These are phyloP conservation scores for Cololabis saira DNA, from an alignment of 2,113 vertebrate genomes.

Conservation along the genomic window DNA sequence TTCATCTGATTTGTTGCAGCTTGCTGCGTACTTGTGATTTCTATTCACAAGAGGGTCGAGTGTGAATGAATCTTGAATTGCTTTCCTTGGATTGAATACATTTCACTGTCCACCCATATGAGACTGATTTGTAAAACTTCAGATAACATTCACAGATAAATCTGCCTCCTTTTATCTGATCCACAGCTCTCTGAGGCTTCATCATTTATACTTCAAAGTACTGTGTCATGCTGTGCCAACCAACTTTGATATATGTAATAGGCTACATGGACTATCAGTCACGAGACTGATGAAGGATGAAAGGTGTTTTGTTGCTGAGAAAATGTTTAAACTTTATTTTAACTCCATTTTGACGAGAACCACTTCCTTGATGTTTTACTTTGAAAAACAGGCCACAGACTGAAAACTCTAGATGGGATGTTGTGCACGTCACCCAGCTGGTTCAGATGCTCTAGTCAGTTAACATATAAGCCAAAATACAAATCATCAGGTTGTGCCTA, in stretches of 20 bases:
- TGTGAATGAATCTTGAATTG: slow-evolving; percentile 2
- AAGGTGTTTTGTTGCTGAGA: too few relatives aligned
- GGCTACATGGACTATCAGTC: too few relatives aligned
- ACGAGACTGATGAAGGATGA: too few relatives aligned
- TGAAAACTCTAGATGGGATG: too few relatives aligned
- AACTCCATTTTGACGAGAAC: too few relatives aligned
- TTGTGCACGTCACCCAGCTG: too few relatives aligned
- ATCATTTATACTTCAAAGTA: slow-evolving; percentile 23
- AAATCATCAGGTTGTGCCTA: too few relatives aligned
- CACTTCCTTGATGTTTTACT: too few relatives aligned
- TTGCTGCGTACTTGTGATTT: slow-evolving; percentile 11
- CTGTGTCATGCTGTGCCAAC: slow-evolving; percentile 4
- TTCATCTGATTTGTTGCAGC: slow-evolving; percentile 9
- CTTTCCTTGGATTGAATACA: slow-evolving; percentile 13
- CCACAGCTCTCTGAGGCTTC: slow-evolving; percentile 1
- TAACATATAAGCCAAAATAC: too few relatives aligned
- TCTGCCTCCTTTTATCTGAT: slow-evolving; percentile 17
- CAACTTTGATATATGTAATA: neutral
- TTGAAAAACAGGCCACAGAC: too few relatives aligned
- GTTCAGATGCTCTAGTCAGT: too few relatives aligned
- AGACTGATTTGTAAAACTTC: slow-evolving; percentile 18
- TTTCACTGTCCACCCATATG: slow-evolving; percentile 3
- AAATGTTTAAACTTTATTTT: too few relatives aligned
- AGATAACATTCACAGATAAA: slow-evolving; percentile 21
- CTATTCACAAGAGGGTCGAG: slow-evolving; percentile 11